Base-by-base conservation (phyloP, 1,140 invertebrate genomes). In the Nymphalis io region DNA sequence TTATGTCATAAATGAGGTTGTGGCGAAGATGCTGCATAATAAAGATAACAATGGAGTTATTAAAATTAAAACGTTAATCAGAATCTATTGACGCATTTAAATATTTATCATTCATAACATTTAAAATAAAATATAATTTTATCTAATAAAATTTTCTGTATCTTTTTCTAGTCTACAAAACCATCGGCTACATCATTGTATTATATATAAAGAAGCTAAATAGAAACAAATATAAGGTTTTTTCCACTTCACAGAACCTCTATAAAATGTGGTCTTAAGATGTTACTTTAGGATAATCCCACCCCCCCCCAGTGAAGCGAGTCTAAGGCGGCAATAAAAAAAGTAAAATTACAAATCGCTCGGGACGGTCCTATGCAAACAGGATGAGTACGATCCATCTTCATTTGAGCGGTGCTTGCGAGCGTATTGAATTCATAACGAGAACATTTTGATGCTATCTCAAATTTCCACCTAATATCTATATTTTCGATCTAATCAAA, bases 301-400 rank as follows among this genome's bases (percentile, higher is more conserved):
- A 51, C 55, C 42, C 55, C 60, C 55, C 61, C 65, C 23, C 39
- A 23, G 60, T 53, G 39, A 21, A 66, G 59, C 61, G 57, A 57
- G 40, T 48, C 40, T 63, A 57, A 48, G 48, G 63, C 39, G 59
- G 33, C 18, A 27, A 67, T 66, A 76, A 73, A 76, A n/a, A n/a
- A 73, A 70, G 40, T 60, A 68, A 75, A 75, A 70, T 72, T 65
- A 69, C 68, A 73, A 66, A 68, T 73, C 71, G 60, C 57, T 65
- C 51, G 55, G 55, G 71, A 67, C 46, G 58, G 60, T 74, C 75
- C 72, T 76, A 76, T 68, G 65, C 72, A 74, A 77, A 76, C 74
- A 74, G 51, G 68, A 55, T 60, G 53, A 73, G 60, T 55, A 63
- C 40, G 42, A 77, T 77, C 67, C 67, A 70, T 77, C 75, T 74